phyloP scores from a whole-genome alignment of 2,888 invertebrate species.

The Molanna angustata region DNA sequence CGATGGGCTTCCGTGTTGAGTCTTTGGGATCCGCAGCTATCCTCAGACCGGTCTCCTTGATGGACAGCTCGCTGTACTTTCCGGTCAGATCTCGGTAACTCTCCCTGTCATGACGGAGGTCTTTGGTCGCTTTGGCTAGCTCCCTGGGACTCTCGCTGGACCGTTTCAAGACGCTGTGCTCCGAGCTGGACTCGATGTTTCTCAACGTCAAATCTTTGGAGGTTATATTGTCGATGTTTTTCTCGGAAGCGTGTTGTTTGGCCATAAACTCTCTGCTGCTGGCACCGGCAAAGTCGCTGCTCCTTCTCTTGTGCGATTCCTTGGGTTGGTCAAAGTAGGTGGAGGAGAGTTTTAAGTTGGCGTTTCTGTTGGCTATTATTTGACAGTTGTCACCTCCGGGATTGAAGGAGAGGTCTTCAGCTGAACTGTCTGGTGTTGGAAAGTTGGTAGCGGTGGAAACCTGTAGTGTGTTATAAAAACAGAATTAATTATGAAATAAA shows the following conservation, averaged over 20 bases:
- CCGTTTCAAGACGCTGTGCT: constrained; percentile 30
- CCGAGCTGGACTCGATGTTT: constrained; percentile 31
- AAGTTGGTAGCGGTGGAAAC: constrained; percentile 24
- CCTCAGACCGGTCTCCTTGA: constrained; percentile 41
- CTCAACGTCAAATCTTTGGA: constrained; percentile 29
- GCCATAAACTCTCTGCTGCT: constrained; percentile 26
- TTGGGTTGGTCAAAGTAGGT: constrained; percentile 23
- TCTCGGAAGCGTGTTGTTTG: constrained; percentile 30
- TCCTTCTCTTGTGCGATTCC: constrained; percentile 36
- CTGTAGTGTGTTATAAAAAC: too few species aligned
- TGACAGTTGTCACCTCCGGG: constrained; percentile 46
- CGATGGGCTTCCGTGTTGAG: constrained; percentile 31
- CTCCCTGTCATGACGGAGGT: constrained; percentile 50
- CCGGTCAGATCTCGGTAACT: constrained; percentile 52
- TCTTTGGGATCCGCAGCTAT: constrained; percentile 31
- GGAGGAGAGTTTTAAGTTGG: constrained; percentile 41
- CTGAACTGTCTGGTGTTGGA: constrained; percentile 43
- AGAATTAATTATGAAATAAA: too few species aligned
- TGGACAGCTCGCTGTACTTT: constrained; percentile 47
- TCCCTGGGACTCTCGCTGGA: constrained; percentile 46
- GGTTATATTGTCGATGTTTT: constrained; percentile 29
- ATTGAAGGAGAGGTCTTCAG: constrained; percentile 45
- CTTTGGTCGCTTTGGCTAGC: constrained; percentile 49
- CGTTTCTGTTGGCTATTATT: constrained; percentile 51
- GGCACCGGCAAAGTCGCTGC: constrained; percentile 30